Evolutionary conservation across 2,113 vertebrate species (phyloP), one percentile per base, ranked within the genome.

Genomic region (Scytalopus superciliaris): DNA sequence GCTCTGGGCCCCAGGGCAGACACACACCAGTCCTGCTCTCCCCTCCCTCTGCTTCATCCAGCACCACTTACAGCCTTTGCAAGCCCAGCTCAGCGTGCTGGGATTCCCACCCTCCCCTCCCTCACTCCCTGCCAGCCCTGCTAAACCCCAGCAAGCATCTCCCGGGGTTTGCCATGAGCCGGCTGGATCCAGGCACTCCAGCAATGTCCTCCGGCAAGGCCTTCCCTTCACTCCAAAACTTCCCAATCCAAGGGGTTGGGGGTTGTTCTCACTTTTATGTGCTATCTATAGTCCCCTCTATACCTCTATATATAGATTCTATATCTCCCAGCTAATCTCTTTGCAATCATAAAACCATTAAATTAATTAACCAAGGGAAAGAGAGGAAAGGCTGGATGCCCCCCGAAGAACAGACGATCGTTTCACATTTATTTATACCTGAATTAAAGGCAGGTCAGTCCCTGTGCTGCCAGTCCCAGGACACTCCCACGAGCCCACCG

Each of bases 301-400:
- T 74, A 30, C 39, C 80, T 93, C 95, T 95, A 92, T 70, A 78
- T 93, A 94, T 95, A 97, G 96, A 89, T 73, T 21, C 63, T 77
- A 62, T 55, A 87, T 89, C 95, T 96, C 82, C 78, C 27, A 50
- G 75, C 91, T 95, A 93, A 97, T 96, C 94, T 89, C 91, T 90
- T 87, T 23, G 92, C 95, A 96, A 96, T 97, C 94, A 96, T 42
- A 93, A 94, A 96, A 35, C 93, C 96, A 96, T 97, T 96, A 97
- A 95, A 97, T 97, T 96, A 97, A 97, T 97, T 97, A 97, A 86
- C 68, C 53, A 30, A 73, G 94, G 89, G 94, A 88, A 85, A 53
- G 82, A 52, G 86, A 92, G 80, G 92, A 42, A 53, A 75, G 81
- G 83, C 68, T 57, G 76, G 63, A 52, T 75, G 60, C 60, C 92